Base-by-base conservation (phyloP, 2,888 invertebrate species). In the Cerceris rybyensis region DNA sequence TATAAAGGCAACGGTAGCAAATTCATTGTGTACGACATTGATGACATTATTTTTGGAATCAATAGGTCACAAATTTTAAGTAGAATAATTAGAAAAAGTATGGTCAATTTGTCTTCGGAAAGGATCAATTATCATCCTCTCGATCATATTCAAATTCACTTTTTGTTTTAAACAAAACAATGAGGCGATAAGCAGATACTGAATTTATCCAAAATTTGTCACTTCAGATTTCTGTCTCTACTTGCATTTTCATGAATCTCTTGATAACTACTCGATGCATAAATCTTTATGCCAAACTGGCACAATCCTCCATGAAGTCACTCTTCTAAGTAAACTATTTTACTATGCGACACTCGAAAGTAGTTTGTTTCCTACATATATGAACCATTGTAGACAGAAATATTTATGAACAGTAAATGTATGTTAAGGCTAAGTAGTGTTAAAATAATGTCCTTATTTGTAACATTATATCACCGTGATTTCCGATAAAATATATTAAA, bases 401-500 rank as follows among this genome's bases (percentile, higher is more conserved):
- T 75, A 80, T 81, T 80, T 78, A 83, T 70, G 73, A 74, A 71
- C 75, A 71, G 69, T 78, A 80, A 70, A 71, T 73, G 81, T 82
- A 82, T 76, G 49, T 65, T 82, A 81, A 69, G 71, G 54, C 70
- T 82, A 82, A 71, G 72, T 78, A 80, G 80, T 65, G 70, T 67
- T 73, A 82, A 72, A 57, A 64, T 82, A 83, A 28, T 28, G 70
- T 17, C 69, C 72, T 84, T 81, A 76, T 79, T 89, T 89, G 88
- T 89, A 89, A 89, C 86, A 86, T 87, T 88, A 87, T 87, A 87
- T 84, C 85, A 83, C 81, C 85, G 84, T 86, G 82, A 87, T 86
- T 87, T 84, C 82, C 81, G 81, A 84, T 82, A 84, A 87, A 88
- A 88, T 87, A 88, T 86, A 89, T 87, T 82, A 85, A 82, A 84